Conservation (phyloP, 2,888 invertebrate species). For the Polylopha cassiicola region DNA sequence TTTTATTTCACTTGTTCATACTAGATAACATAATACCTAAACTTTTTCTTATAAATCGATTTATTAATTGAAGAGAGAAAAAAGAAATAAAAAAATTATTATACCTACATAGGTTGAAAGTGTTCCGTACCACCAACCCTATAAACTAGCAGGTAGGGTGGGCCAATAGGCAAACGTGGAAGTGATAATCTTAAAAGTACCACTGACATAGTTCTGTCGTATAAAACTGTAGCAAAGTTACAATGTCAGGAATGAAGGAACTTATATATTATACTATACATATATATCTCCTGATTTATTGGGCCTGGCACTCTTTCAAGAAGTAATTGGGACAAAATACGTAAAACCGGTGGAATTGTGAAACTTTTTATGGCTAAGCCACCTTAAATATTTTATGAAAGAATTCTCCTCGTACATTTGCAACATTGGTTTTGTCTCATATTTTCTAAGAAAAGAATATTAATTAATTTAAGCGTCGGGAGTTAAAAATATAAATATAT, state of each 20-base stretch:
- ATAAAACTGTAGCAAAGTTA: slow-evolving; percentile 62
- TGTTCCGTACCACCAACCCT: slow-evolving; percentile 36
- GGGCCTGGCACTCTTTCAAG: slow-evolving; percentile 62
- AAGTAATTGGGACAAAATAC: slow-evolving; percentile 60
- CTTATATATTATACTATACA: slow-evolving; percentile 23
- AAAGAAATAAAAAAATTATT: too few relatives aligned
- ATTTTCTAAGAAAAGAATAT: too few relatives aligned
- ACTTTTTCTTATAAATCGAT: too few relatives aligned
- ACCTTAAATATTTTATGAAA: slow-evolving; percentile 28
- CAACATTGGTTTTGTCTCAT: slow-evolving; percentile 7
- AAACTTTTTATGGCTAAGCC: slow-evolving; percentile 44
- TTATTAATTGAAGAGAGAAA: too few relatives aligned
- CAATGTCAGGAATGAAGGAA: slow-evolving; percentile 53
- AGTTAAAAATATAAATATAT: too few relatives aligned
- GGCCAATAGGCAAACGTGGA: slow-evolving; percentile 53
- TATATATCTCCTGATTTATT: slow-evolving; percentile 56
- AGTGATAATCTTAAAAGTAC: slow-evolving; percentile 74
- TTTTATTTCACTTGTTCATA: too few relatives aligned
- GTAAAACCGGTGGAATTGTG: slow-evolving; percentile 44
- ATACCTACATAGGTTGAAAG: background rate
- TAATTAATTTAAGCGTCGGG: too few relatives aligned
- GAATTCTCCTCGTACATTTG: slow-evolving; percentile 24
- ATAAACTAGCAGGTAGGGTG: slow-evolving; percentile 52
- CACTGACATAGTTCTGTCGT: slow-evolving; percentile 71
- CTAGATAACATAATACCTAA: too few relatives aligned